phyloP scores from a whole-genome alignment of 1,140 invertebrate genomes.

The Aphaenogaster ashmeadi region DNA sequence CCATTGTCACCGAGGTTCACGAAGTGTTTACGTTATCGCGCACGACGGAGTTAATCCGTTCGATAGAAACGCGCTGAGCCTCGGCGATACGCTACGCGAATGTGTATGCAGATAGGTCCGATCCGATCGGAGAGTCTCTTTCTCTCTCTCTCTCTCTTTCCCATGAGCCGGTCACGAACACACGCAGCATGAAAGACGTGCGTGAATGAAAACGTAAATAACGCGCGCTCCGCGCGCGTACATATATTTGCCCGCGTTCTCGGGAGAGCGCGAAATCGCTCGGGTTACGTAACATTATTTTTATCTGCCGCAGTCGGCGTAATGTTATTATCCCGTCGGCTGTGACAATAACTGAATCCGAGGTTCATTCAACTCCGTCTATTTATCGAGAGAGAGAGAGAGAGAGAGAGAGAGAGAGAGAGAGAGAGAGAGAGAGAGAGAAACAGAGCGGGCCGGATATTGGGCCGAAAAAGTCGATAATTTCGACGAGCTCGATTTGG shows the following conservation, averaged over 20 bases:
- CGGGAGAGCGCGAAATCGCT: slow-evolving; percentile 11
- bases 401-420: neutral
- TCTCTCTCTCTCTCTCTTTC: slow-evolving; percentile 6
- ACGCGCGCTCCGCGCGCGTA: neutral
- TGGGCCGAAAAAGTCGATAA: neutral
- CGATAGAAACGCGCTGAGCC: slow-evolving; percentile 28
- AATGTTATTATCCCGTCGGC: slow-evolving; percentile 50
- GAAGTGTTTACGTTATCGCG: slow-evolving; percentile 33
- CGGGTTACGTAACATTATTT: slow-evolving; percentile 65
- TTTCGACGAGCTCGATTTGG: neutral
- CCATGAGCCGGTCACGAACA: slow-evolving; percentile 1
- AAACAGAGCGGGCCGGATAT: neutral
- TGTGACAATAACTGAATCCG: slow-evolving; percentile 39
- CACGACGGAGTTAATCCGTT: slow-evolving; percentile 49
- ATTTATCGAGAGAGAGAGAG: neutral
- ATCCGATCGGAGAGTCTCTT: slow-evolving; percentile 18
- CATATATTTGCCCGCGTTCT: slow-evolving; percentile 25
- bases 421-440: neutral
- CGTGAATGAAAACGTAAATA: slow-evolving; percentile 64
- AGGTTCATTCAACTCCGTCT: slow-evolving; percentile 41
- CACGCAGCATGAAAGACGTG: slow-evolving; percentile 2
- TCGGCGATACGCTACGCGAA: slow-evolving; percentile 8
- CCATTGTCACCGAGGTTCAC: slow-evolving; percentile 12
- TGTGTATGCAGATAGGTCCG: neutral
- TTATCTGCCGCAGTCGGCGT: slow-evolving; percentile 60